Conservation (phyloP, 2,113 vertebrate genomes). For the Grantiella picta region DNA sequence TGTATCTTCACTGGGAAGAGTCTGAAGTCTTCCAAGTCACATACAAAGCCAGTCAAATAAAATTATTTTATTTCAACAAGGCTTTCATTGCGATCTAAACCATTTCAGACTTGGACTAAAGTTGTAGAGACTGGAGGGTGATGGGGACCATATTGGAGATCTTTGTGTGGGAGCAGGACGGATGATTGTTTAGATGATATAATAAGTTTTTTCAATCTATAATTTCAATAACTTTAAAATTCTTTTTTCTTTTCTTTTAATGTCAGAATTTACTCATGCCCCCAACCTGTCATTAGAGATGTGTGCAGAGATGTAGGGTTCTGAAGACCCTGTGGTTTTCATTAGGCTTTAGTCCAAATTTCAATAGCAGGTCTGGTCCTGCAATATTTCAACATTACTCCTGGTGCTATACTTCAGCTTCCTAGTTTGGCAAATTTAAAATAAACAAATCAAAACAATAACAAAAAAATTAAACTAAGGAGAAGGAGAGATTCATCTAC, state of each 20-base stretch:
- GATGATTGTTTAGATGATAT: not conserved
- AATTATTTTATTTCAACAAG: not conserved
- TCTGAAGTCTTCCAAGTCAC: not conserved
- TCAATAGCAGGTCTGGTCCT: not conserved
- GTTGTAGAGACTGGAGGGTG: not conserved
- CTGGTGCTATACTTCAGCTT: not conserved
- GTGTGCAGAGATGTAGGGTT: not conserved
- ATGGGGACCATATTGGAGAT: accelerated
- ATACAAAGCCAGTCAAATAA: not conserved
- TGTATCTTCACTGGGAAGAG: not conserved
- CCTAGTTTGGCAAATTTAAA: not conserved
- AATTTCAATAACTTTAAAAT: not conserved
- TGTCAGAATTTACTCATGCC: not conserved
- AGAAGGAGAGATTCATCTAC: not conserved
- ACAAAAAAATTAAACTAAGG: not conserved
- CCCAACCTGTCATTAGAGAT: not conserved
- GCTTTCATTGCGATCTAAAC: not conserved
- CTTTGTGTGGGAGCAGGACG: accelerated
- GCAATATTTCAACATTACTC: not conserved
- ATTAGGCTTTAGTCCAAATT: not conserved
- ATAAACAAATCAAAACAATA: not conserved
- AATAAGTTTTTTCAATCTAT: not conserved
- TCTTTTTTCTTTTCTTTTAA: not conserved
- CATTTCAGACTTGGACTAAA: not conserved
- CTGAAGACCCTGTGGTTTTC: not conserved